Evolutionary conservation across 2,113 vertebrate species (phyloP).

Genomic region (Loxodonta africana): DNA sequence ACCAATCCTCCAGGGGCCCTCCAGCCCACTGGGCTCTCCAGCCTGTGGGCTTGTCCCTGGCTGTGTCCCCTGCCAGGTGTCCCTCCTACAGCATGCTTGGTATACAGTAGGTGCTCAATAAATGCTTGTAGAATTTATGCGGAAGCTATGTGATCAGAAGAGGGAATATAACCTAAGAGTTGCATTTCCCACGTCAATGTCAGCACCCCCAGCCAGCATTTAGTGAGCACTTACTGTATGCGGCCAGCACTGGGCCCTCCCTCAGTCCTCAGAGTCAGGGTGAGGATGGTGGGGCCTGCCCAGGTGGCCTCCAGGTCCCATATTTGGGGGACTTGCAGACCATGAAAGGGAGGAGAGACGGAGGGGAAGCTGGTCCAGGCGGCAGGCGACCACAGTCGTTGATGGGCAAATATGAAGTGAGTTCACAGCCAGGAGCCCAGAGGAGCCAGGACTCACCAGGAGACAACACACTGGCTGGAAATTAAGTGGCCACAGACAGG

Average conservation of each 20-base stretch:
- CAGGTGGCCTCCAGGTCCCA: rapidly evolving
- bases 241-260: background rate
- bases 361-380: background rate
- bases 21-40: too few relatives aligned
- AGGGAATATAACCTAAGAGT: background rate
- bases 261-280: background rate
- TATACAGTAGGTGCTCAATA: background rate
- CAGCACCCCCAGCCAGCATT: too few relatives aligned
- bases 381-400: conserved; percentile 32
- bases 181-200: rapidly evolving
- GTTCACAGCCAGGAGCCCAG: conserved; percentile 81
- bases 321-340: too few relatives aligned
- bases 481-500: conserved; percentile 16
- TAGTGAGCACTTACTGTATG: background rate
- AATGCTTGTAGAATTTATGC: background rate
- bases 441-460: conserved; percentile 80
- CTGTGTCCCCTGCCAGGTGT: background rate
- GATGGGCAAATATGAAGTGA: conserved; percentile 82
- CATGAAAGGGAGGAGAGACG: background rate
- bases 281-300: background rate
- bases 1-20: background rate
- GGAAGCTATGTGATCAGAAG: background rate
- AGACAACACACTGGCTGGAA: conserved; percentile 39
- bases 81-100: too few relatives aligned
- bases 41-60: background rate